Percentiles rank a stretch among this genome's conserved stretches.
Conservation (phyloP, 2,888 invertebrate genomes). For the Leptinotarsa peninsularis region DNA sequence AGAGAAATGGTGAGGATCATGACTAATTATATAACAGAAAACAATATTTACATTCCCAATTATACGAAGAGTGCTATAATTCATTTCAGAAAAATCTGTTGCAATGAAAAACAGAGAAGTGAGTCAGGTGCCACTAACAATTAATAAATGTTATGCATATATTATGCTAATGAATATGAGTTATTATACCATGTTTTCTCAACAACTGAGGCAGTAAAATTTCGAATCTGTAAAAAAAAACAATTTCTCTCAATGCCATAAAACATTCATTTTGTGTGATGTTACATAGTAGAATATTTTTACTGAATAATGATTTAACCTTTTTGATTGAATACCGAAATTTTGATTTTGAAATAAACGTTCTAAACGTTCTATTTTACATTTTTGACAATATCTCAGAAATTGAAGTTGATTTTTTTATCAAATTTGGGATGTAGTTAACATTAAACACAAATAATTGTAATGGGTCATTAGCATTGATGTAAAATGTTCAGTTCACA, state of each 20-base stretch:
- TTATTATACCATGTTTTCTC: not conserved
- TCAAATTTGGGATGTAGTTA: too few relatives aligned
- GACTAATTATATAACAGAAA: not conserved
- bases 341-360: too few relatives aligned
- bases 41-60: not conserved
- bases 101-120: not conserved
- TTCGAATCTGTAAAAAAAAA: not conserved
- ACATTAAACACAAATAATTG: too few relatives aligned
- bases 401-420: too few relatives aligned
- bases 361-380: too few relatives aligned
- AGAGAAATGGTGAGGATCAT: not conserved
- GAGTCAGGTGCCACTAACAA: not conserved
- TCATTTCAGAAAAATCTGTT: not conserved
- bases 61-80: not conserved
- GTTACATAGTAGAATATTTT: too few relatives aligned
- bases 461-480: too few relatives aligned
- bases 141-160: not conserved
- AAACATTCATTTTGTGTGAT: too few relatives aligned
- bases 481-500: too few relatives aligned
- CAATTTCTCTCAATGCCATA: not conserved
- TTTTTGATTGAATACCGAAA: too few relatives aligned
- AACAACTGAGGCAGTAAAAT: not conserved
- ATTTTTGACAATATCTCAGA: too few relatives aligned
- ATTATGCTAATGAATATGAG: constrained; percentile 2
- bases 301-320: too few relatives aligned